Evolutionary conservation across 2,888 invertebrate genomes (phyloP).

Genomic region (Entomobrya proxima): DNA sequence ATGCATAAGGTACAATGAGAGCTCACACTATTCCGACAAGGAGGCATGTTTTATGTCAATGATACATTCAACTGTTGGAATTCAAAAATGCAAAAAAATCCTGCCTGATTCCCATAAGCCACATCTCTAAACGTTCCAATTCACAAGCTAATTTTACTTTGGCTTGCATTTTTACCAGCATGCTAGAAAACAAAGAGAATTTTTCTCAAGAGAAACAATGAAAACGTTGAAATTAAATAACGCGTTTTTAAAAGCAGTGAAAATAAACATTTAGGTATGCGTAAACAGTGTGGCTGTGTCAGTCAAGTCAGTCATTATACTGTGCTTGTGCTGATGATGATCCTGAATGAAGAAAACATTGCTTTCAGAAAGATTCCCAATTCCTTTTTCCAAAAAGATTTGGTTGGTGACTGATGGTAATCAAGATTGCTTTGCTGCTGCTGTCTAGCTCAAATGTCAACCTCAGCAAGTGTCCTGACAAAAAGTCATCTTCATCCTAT

Average conservation of each 20-base stretch:
- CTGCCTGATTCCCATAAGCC: neutral
- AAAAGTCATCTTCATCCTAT: neutral
- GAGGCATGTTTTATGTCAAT: conserved; percentile 46
- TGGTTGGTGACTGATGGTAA: neutral
- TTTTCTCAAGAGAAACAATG: conserved; percentile 2
- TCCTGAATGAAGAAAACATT: neutral
- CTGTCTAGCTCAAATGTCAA: neutral
- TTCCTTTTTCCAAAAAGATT: neutral
- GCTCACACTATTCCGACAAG: neutral
- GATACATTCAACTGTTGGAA: conserved; percentile 13
- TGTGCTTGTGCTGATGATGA: neutral
- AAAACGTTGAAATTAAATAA: neutral
- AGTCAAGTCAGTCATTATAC: too few species aligned
- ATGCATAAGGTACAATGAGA: neutral
- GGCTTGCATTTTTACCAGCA: neutral
- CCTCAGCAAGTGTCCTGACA: neutral
- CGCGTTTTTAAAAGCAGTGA: too few species aligned
- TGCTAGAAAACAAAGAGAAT: neutral
- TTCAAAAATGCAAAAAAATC: conserved; percentile 6
- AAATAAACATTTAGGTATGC: too few species aligned
- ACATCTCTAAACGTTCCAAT: too few species aligned
- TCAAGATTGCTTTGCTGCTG: too few species aligned
- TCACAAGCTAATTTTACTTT: too few species aligned
- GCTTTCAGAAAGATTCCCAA: too few species aligned
- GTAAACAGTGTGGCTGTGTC: too few species aligned